Conservation (phyloP, 1,140 invertebrate genomes). For the Anastrepha ludens region DNA sequence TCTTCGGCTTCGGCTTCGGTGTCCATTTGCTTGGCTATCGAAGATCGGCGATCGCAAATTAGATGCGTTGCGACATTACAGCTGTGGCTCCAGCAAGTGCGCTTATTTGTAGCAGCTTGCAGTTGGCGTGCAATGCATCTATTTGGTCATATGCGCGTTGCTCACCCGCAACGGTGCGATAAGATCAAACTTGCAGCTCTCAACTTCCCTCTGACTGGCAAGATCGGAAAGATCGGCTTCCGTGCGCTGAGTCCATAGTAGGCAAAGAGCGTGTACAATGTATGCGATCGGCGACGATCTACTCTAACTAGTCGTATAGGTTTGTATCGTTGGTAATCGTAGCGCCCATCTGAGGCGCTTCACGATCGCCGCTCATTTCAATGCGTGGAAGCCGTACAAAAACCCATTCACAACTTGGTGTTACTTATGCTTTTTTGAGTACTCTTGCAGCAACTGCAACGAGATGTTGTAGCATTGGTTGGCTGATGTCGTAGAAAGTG, state of each 20-base stretch:
- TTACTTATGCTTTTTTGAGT: not conserved
- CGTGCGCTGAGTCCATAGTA: slow-evolving; percentile 1
- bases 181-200: slow-evolving; percentile 21
- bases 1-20: not conserved
- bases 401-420: slow-evolving; percentile 22
- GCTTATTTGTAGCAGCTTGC: not conserved
- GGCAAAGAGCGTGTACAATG: slow-evolving; percentile 45
- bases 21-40: slow-evolving; percentile 33
- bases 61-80: not conserved
- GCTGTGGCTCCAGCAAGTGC: not conserved
- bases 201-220: slow-evolving; percentile 34
- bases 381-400: not conserved
- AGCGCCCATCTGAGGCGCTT: slow-evolving; percentile 39
- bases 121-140: slow-evolving; percentile 27
- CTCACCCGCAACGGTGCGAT: slow-evolving; percentile 25
- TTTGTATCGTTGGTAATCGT: slow-evolving; percentile 15
- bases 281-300: not conserved
- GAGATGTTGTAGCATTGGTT: not conserved
- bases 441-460: not conserved
- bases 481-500: not conserved
- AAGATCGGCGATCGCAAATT: slow-evolving; percentile 44
- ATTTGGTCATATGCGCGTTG: slow-evolving; percentile 23
- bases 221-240: slow-evolving; percentile 33
- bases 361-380: not conserved
- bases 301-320: not conserved